phyloP scores from a whole-genome alignment of 1,140 invertebrate genomes.

The Nasonia giraulti region DNA sequence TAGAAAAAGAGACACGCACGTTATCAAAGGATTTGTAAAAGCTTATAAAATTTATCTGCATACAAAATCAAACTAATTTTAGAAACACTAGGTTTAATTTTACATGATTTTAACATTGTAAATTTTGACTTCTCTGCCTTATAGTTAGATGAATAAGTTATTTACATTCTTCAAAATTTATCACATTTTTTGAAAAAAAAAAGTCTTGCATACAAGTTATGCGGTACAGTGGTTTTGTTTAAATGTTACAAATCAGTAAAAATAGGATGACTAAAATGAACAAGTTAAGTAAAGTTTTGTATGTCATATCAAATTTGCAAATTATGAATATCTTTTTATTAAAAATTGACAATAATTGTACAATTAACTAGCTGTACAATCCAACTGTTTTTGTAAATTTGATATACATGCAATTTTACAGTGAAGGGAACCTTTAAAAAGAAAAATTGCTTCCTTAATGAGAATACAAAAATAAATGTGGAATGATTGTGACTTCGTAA shows the following conservation, averaged over 20 bases:
- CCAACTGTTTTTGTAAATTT: not conserved
- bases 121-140: not conserved
- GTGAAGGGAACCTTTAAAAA: not conserved
- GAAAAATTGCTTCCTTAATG: not conserved
- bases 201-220: not conserved
- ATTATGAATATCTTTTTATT: not conserved
- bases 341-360: not conserved
- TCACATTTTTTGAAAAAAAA: conserved; percentile 11
- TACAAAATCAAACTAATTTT: not conserved
- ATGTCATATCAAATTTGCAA: not conserved
- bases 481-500: conserved; percentile 25
- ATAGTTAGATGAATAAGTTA: conserved; percentile 2
- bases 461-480: conserved; percentile 17
- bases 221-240: not conserved
- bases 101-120: not conserved
- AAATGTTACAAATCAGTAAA: conserved; percentile 8
- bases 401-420: not conserved
- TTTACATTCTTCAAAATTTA: conserved; percentile 20
- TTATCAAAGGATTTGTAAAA: conserved; percentile 11
- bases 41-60: conserved; percentile 14
- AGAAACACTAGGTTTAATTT: conserved; percentile 3
- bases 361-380: not conserved
- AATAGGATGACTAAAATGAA: not conserved
- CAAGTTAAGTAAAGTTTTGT: not conserved
- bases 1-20: not conserved